Evolutionary conservation across 2,113 vertebrate species (phyloP).

Genomic region (Blennius ocellaris): DNA sequence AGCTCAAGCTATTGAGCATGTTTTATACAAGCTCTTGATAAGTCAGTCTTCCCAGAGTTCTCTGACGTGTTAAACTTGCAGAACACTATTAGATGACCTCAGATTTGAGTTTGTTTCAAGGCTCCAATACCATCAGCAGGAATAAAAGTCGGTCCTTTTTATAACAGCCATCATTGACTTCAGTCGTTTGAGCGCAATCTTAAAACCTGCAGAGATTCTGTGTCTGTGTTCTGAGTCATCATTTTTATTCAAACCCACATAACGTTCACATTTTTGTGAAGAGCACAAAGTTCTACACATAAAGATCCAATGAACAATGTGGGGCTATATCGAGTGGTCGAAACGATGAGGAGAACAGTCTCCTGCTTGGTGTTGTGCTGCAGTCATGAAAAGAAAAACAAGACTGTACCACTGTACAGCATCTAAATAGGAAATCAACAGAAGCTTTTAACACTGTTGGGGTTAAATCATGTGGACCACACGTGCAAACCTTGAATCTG

Average conservation of each 20-base stretch:
- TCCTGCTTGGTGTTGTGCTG: too few species aligned
- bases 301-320: not conserved
- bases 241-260: not conserved
- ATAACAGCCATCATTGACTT: not conserved
- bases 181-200: not conserved
- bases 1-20: too few species aligned
- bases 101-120: not conserved
- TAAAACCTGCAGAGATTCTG: not conserved
- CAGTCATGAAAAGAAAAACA: too few species aligned
- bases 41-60: too few species aligned
- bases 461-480: not conserved
- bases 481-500: not conserved
- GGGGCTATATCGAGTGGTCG: not conserved
- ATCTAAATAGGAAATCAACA: constrained; percentile 9
- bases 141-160: not conserved
- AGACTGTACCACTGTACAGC: not conserved
- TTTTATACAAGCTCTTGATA: too few species aligned
- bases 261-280: not conserved
- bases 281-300: not conserved
- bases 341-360: not conserved
- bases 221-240: not conserved
- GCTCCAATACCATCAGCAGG: not conserved
- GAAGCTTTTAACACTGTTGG: not conserved
- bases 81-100: too few species aligned
- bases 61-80: too few species aligned